Evolutionary conservation across 2,888 invertebrate species (phyloP), one percentile per base, ranked within the genome.

Genomic region (Hydropsyche betteni): DNA sequence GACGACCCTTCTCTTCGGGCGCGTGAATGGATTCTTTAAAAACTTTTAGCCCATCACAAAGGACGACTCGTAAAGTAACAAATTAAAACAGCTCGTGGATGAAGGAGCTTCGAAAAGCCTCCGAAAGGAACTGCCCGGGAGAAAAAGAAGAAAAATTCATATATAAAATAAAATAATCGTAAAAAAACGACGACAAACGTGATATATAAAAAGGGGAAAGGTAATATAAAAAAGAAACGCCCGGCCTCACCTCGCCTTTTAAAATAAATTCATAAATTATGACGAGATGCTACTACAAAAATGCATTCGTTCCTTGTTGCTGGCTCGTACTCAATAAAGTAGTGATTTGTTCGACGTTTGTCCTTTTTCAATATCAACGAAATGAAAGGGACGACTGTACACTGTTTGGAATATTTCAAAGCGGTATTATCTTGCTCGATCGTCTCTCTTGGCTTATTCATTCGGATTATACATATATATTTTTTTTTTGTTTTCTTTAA

Each of bases 261-360:
- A 44, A 58, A 73, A 74, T 69, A 69, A 76, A 74, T 70, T 68
- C 70, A 76, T 76, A 74, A 76, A 76, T 76, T 76, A 76, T 69
- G 50, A 75, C 51, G 44, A 44, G 44, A 10, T 68, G 72, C 72
- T 75, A 72, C 71, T 70, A 44, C 44, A 53, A 74, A 76, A 70
- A 70, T 74, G 69, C 70, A 74, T 55, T 58, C n/a, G 14, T 51
- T 6, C 10, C 44, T 68, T 64, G 70, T 75, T 38, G 44, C 61
- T 24, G 24, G 24, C 24, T 24, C 24, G 24, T 34, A 51, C 70
- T 64, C 51, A 51, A 74, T 69, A 74, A 76, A 76, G 69, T 10
- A 64, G 38, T 50, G 24, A 64, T 64, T 64, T 64, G 36, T 64
- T 33, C 64, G 36, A 64, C 34, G 24, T 64, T 34, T 34, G 64